A percentile compares a stretch with the other conserved stretches of the same genome.
These are phyloP conservation scores for Cololabis saira DNA, from an alignment of 2,113 vertebrate species.

Conservation along the genomic window DNA sequence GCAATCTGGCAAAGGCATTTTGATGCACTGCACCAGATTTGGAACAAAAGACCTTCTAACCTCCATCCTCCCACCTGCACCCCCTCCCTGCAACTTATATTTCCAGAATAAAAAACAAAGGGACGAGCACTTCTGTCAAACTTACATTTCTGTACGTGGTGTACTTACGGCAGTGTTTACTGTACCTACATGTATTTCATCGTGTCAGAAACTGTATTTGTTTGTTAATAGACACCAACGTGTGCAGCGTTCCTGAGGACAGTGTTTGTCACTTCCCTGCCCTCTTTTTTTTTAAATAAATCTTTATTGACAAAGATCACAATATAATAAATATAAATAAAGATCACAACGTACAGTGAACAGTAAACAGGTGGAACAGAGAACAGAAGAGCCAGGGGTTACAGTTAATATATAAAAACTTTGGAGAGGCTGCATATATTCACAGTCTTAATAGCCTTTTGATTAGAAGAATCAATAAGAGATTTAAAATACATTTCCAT, in stretches of 20 bases:
- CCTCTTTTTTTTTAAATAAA: too few relatives aligned
- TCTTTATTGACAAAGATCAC: too few relatives aligned
- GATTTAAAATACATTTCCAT: too few relatives aligned
- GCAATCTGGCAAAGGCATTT: conserved; percentile 62
- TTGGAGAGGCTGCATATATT: too few relatives aligned
- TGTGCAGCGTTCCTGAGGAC: too few relatives aligned
- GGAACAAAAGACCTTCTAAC: conserved; percentile 75
- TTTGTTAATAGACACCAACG: neutral
- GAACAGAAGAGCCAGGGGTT: too few relatives aligned
- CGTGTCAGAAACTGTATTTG: neutral
- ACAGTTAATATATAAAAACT: too few relatives aligned
- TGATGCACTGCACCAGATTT: conserved; percentile 82
- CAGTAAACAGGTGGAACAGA: too few relatives aligned
- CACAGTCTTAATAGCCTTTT: too few relatives aligned
- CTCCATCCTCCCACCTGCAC: conserved; percentile 70
- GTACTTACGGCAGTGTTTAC: neutral
- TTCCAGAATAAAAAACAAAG: conserved; percentile 26
- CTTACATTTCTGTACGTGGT: neutral
- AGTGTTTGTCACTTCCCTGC: conserved; percentile 6
- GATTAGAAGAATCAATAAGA: too few relatives aligned
- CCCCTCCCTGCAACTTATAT: conserved; percentile 37
- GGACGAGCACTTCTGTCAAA: conserved; percentile 6
- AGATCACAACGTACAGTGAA: too few relatives aligned
- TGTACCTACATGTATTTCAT: neutral
- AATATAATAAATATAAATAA: too few relatives aligned